Evolutionary conservation across 1,140 invertebrate genomes (phyloP).

Genomic region (Phymorhynchus buccinoides): DNA sequence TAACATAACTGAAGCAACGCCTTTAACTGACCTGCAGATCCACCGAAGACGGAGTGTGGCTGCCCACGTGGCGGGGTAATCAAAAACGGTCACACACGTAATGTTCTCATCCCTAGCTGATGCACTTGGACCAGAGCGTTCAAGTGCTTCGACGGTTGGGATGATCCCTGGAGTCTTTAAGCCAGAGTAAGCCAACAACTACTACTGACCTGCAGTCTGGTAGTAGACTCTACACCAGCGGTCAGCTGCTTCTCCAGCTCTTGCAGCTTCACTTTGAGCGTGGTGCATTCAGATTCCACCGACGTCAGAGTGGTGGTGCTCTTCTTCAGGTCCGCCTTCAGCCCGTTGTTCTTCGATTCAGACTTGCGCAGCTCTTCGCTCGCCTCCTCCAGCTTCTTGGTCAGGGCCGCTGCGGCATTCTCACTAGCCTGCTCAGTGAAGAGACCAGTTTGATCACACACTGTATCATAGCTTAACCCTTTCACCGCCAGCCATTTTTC

Average conservation of each 20-base stretch:
- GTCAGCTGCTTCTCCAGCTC: slow-evolving; percentile 61
- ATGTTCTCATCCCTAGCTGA: too few species aligned
- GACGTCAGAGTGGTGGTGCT: slow-evolving; percentile 51
- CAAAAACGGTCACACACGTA: too few species aligned
- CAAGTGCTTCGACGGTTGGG: too few species aligned
- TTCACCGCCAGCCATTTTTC: too few species aligned
- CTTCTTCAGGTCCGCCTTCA: slow-evolving; percentile 54
- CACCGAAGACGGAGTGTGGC: too few species aligned
- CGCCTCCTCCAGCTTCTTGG: slow-evolving; percentile 64
- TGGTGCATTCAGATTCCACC: slow-evolving; percentile 55
- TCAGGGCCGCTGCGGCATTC: slow-evolving; percentile 46
- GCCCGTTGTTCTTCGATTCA: slow-evolving; percentile 53
- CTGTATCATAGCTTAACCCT: too few species aligned
- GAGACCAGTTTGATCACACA: too few species aligned
- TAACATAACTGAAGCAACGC: too few species aligned
- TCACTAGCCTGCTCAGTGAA: too few species aligned
- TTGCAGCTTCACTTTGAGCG: slow-evolving; percentile 61
- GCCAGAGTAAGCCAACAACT: neutral
- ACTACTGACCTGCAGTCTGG: slow-evolving; percentile 59
- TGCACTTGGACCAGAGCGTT: neutral
- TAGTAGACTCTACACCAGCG: slow-evolving; percentile 56
- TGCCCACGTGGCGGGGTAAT: too few species aligned
- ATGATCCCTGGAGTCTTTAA: too few species aligned
- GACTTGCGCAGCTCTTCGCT: slow-evolving; percentile 59
- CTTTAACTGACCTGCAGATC: too few species aligned